phyloP scores from a whole-genome alignment of 1,140 invertebrate species.

The Habropoda laboriosa region DNA sequence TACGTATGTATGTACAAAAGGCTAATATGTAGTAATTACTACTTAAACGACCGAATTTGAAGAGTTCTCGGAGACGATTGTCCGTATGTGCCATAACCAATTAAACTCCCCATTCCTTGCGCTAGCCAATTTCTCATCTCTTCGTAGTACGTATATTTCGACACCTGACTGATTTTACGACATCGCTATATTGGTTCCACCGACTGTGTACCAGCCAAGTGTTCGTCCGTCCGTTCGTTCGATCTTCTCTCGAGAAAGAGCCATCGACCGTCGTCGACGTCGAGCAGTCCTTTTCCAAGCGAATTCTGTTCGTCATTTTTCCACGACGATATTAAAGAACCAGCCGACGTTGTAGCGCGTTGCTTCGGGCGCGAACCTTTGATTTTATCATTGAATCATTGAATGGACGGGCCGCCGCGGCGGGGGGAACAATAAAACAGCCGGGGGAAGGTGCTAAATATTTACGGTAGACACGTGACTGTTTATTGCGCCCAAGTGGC shows the following conservation, averaged over 20 bases:
- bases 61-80: too few species aligned
- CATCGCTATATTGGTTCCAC: too few species aligned
- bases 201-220: constrained; percentile 39
- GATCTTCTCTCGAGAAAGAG: background rate
- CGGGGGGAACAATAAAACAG: constrained; percentile 55
- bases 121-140: too few species aligned
- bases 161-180: too few species aligned
- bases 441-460: constrained; percentile 55
- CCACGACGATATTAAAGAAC: constrained; percentile 14
- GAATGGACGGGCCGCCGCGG: constrained; percentile 28
- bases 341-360: constrained; percentile 1
- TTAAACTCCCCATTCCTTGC: too few species aligned
- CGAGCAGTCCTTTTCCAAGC: background rate
- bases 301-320: constrained; percentile 22
- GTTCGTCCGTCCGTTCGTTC: background rate
- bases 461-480: constrained; percentile 56
- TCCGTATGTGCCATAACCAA: too few species aligned
- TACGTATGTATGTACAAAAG: too few species aligned
- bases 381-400: constrained; percentile 50
- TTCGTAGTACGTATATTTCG: too few species aligned
- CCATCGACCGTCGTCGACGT: background rate
- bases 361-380: constrained; percentile 15
- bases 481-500: constrained; percentile 49
- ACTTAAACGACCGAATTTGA: too few species aligned
- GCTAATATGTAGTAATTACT: too few species aligned